phyloP scores from a whole-genome alignment of 1,140 invertebrate species.

The Pomacea maculata region DNA sequence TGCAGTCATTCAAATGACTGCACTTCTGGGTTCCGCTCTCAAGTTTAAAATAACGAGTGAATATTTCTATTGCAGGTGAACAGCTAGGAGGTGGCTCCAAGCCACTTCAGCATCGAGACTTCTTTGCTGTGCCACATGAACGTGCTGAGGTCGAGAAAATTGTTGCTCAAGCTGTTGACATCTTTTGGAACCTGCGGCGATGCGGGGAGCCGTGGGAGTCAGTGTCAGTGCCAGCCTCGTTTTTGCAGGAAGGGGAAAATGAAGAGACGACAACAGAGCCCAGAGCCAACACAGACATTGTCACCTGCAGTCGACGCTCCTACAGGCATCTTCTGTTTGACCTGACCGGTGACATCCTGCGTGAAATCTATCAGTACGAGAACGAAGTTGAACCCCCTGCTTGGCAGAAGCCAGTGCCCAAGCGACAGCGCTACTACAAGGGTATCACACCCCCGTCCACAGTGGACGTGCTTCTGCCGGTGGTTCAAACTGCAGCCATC shows the following conservation, averaged over 20 bases:
- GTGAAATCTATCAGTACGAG: slow-evolving; percentile 62
- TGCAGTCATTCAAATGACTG: no score
- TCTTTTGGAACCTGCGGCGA: slow-evolving; percentile 53
- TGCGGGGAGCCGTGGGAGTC: slow-evolving; percentile 49
- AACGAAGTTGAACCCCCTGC: slow-evolving; percentile 62
- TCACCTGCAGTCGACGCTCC: slow-evolving; percentile 51
- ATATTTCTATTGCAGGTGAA: slow-evolving; percentile 18
- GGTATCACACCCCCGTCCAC: slow-evolving; percentile 47
- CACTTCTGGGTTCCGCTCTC: no score
- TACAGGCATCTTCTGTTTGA: slow-evolving; percentile 72
- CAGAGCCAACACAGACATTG: slow-evolving; percentile 38
- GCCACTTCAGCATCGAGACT: slow-evolving; percentile 39
- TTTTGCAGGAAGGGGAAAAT: slow-evolving; percentile 36
- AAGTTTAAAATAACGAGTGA: no score
- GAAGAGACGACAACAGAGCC: slow-evolving; percentile 22
- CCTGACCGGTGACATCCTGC: slow-evolving; percentile 73
- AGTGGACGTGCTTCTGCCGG: slow-evolving; percentile 48
- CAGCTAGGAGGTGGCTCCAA: slow-evolving; percentile 24
- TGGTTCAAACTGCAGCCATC: slow-evolving; percentile 58
- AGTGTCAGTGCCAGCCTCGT: slow-evolving; percentile 46
- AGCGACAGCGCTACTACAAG: slow-evolving; percentile 48
- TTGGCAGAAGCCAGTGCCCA: slow-evolving; percentile 68
- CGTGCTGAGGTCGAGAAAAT: slow-evolving; percentile 49
- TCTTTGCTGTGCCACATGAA: slow-evolving; percentile 56
- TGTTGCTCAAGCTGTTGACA: slow-evolving; percentile 49